Evolutionary conservation across 2,797 vertebrate species (phyloP).

Genomic region (Tachyglossus aculeatus): DNA sequence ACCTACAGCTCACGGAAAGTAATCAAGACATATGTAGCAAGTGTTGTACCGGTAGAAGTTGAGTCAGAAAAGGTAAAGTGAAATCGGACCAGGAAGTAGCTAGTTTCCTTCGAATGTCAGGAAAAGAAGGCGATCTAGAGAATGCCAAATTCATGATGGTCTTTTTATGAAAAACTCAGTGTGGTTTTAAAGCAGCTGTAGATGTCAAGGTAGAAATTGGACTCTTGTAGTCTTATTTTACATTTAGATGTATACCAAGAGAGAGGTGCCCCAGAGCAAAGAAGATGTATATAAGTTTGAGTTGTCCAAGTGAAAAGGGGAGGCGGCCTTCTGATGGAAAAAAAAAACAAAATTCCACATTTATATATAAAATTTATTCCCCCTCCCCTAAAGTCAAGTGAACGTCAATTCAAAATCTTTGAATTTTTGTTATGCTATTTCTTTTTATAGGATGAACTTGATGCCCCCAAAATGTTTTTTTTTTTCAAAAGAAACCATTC

Average conservation of each 20-base stretch:
- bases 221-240: conserved; percentile 21
- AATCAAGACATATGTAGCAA: neutral
- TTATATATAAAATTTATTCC: neutral
- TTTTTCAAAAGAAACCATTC: conserved; percentile 44
- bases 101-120: neutral
- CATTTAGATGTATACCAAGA: conserved; percentile 39
- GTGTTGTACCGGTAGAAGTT: conserved; percentile 13
- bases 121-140: neutral
- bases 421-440: conserved; percentile 1
- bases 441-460: conserved; percentile 30
- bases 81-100: conserved; percentile 3
- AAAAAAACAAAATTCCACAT: too few relatives aligned
- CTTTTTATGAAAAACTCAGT: conserved; percentile 28
- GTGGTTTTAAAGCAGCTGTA: conserved; percentile 42
- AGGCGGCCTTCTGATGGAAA: neutral
- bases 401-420: conserved; percentile 2
- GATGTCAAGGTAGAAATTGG: conserved; percentile 33
- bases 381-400: conserved; percentile 24
- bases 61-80: conserved; percentile 1
- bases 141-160: conserved; percentile 1
- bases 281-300: neutral
- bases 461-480: conserved; percentile 20
- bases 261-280: conserved; percentile 31
- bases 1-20: neutral
- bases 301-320: conserved; percentile 11